Evolutionary conservation across 2,797 vertebrate species (phyloP).

Genomic region (Alfaro cultratus): DNA sequence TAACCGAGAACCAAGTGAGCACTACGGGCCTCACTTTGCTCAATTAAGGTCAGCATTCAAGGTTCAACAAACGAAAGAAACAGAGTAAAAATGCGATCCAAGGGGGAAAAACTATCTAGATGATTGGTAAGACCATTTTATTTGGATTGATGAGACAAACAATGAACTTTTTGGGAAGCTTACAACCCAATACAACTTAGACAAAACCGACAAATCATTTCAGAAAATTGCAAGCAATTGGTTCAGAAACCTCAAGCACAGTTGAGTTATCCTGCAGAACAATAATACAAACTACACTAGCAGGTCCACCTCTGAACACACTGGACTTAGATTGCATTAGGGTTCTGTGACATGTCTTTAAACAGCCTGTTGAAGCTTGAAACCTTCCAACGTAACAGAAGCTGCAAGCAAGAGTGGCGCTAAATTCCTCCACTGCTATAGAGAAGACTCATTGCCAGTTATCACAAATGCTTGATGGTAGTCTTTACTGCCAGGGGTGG

Average conservation of each 20-base stretch:
- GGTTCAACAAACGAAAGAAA: background rate
- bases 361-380: constrained; percentile 1
- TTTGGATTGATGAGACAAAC: background rate
- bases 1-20: background rate
- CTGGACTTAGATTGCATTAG: background rate
- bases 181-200: background rate
- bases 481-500: background rate
- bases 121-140: background rate
- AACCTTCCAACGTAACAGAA: background rate
- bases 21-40: background rate
- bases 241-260: background rate
- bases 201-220: background rate
- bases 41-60: background rate
- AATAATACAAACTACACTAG: background rate
- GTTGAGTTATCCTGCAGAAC: background rate
- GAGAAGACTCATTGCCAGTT: background rate
- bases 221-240: background rate
- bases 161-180: background rate
- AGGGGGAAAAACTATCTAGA: background rate
- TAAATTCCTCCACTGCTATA: background rate
- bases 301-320: background rate
- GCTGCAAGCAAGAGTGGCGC: background rate
- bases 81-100: background rate
- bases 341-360: background rate
- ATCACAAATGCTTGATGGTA: constrained; percentile 10